Evolutionary conservation across 2,888 invertebrate species (phyloP), one percentile per base, ranked within the genome.

Genomic region (Eupithecia subfuscata): DNA sequence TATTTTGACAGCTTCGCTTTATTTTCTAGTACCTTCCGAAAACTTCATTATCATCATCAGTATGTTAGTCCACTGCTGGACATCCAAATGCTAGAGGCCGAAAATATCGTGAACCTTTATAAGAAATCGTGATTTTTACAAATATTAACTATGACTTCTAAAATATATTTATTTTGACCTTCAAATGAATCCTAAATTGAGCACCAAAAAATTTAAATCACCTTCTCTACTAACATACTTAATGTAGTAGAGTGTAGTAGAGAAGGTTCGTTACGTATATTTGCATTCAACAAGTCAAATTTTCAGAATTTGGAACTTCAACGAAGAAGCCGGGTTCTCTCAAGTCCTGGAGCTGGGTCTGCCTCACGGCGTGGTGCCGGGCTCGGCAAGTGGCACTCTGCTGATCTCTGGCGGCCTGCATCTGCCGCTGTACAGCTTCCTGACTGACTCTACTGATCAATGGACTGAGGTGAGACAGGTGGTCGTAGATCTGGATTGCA

Each of bases 261-360:
- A n/a, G n/a, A n/a, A n/a, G n/a, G n/a, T n/a, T n/a, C n/a, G n/a
- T n/a, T n/a, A n/a, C n/a, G n/a, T n/a, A n/a, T n/a, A n/a, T n/a
- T n/a, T n/a, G n/a, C n/a, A n/a, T 30, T 30, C 30, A 30, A 30
- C 2, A 30, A 30, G 30, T 30, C 30, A 2, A n/a, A 37, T 25
- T 77, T 77, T 43, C 90, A 96, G 96, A 84, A 95, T 96, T 77
- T 96, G 96, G 96, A 96, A 96, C 85, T 96, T 96, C 90, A 96
- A 96, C 84, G 96, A 96, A 85, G 96, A 96, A 88, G 96, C 96
- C 0, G 96, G 96, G 0, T 96, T 96, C 85, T 96, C 96, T 0
- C 96, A 96, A 93, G 96, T 96, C 0, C 88, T 96, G 0, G 96
- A 96, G 83, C 91, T 96, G 0, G 96, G 96, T 78, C 93, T 96